phyloP scores from a whole-genome alignment of 2,797 vertebrate species.

The Microhierax caerulescens region DNA sequence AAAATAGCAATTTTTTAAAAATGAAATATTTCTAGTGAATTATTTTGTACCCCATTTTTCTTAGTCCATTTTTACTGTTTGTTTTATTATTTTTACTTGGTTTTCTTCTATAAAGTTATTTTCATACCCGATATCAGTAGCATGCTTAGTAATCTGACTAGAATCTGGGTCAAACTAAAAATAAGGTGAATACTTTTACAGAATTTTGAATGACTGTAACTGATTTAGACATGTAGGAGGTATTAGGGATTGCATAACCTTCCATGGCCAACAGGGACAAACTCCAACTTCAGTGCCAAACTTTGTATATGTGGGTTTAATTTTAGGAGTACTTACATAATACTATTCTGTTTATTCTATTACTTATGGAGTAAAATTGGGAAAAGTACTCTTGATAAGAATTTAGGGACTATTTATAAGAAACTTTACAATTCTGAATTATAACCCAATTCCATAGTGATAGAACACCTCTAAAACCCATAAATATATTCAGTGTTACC shows the following conservation, averaged over 20 bases:
- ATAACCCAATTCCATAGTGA: background rate
- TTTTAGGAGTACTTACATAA: background rate
- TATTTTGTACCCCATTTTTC: background rate
- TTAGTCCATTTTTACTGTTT: background rate
- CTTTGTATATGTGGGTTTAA: background rate
- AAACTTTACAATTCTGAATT: background rate
- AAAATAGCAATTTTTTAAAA: background rate
- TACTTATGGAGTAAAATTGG: background rate
- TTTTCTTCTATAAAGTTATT: background rate
- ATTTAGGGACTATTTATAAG: background rate
- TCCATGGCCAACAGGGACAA: background rate
- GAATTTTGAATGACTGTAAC: background rate
- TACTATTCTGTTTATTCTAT: background rate
- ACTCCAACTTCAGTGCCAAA: background rate
- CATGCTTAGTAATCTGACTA: background rate
- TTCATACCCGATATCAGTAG: background rate
- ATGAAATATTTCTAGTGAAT: background rate
- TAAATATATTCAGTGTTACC: background rate
- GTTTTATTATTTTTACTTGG: background rate
- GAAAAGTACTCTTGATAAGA: background rate
- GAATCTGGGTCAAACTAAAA: background rate
- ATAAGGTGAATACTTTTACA: background rate
- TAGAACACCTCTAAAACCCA: background rate
- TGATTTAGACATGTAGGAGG: background rate
- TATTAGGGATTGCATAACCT: background rate